phyloP scores from a whole-genome alignment of 2,888 invertebrate species.

The Caenorhabditis auriculariae region DNA sequence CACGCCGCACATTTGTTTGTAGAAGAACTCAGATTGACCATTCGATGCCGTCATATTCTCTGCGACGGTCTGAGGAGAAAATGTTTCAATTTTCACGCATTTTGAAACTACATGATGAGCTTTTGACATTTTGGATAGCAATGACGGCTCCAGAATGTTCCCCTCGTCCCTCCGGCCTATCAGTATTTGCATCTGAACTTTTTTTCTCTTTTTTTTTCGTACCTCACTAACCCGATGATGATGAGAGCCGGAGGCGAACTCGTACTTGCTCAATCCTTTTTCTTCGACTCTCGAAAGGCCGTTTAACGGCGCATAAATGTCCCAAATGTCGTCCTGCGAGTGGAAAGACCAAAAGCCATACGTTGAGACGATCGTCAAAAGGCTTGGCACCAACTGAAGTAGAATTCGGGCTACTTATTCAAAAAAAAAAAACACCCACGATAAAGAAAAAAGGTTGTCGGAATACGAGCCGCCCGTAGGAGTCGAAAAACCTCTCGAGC shows the following conservation, averaged over 20 bases:
- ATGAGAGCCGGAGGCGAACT: conserved; percentile 54
- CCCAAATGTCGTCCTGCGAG: conserved; percentile 61
- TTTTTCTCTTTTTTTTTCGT: no score
- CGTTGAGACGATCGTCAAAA: conserved; percentile 52
- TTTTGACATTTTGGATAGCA: conserved; percentile 43
- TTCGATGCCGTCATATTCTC: conserved; percentile 40
- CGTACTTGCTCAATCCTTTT: conserved; percentile 50
- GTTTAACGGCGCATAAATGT: conserved; percentile 59
- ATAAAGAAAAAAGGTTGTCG: conserved; percentile 57
- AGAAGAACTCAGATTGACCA: conserved; percentile 22
- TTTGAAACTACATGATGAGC: conserved; percentile 27
- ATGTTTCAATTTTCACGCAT: conserved; percentile 3
- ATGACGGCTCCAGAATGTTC: conserved; percentile 39
- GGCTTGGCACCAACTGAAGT: conserved; percentile 49
- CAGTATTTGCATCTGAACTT: conserved; percentile 60
- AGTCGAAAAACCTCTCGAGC: conserved; percentile 51
- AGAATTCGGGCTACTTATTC: not conserved
- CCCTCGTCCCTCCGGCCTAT: conserved; percentile 54
- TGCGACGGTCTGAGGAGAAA: conserved; percentile 22
- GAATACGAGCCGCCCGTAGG: conserved; percentile 53
- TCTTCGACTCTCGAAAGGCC: conserved; percentile 55
- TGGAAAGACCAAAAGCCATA: conserved; percentile 54
- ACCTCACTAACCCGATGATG: conserved; percentile 49
- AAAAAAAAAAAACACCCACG: conserved; percentile 32
- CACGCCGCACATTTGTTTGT: conserved; percentile 55